A percentile compares a stretch with the other conserved stretches of the same genome.
phyloP scores from a whole-genome alignment of 2,113 vertebrate genomes.

The Cynocephalus volans region DNA sequence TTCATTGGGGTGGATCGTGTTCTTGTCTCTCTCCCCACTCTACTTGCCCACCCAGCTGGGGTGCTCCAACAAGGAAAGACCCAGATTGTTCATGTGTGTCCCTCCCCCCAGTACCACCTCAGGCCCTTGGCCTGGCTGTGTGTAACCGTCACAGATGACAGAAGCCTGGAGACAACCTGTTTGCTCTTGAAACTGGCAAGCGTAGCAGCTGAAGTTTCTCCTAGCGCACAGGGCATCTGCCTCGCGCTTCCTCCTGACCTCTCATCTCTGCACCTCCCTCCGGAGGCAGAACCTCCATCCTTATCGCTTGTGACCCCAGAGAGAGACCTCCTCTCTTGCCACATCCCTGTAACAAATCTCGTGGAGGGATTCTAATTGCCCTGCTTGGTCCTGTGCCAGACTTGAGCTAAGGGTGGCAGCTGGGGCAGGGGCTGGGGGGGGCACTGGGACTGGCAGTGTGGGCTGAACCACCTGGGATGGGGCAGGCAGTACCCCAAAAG shows the following conservation, averaged over 20 bases:
- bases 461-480: not conserved
- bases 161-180: not conserved
- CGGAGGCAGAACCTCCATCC: not conserved
- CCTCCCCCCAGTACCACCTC: not conserved
- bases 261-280: not conserved
- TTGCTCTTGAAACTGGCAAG: too few relatives aligned
- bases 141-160: not conserved
- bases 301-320: not conserved
- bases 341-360: not conserved
- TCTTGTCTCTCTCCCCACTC: too few relatives aligned
- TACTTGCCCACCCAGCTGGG: not conserved
- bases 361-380: not conserved
- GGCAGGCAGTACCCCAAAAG: not conserved
- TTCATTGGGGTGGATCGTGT: not conserved
- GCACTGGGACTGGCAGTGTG: too few relatives aligned
- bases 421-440: rapidly evolving
- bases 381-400: not conserved
- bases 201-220: rapidly evolving
- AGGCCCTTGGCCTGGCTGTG: not conserved
- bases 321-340: not conserved
- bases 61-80: not conserved
- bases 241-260: not conserved
- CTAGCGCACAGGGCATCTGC: not conserved
- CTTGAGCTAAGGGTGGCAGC: not conserved
- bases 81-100: not conserved